A percentile compares a stretch with the other conserved stretches of the same genome.
Conservation (phyloP, 2,113 vertebrate genomes). For the Pelmatolapia mariae region DNA sequence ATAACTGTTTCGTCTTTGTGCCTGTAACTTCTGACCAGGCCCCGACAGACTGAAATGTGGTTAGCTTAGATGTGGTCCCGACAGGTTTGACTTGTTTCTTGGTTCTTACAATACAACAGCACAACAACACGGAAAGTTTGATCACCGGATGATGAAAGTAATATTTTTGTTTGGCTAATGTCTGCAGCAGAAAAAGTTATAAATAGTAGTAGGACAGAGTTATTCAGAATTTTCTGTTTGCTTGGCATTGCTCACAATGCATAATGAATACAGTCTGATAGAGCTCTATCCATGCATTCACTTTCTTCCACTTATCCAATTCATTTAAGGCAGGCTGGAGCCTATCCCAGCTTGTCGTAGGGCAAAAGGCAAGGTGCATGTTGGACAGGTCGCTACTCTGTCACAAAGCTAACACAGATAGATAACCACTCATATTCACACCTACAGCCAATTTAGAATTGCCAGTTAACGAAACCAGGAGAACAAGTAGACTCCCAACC, state of each 20-base stretch:
- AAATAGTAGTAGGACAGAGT: not conserved
- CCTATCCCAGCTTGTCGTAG: not conserved
- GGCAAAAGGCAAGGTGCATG: not conserved
- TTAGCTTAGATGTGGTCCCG: not conserved
- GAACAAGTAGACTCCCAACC: not conserved
- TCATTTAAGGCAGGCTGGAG: not conserved
- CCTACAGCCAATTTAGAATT: not conserved
- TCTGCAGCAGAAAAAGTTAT: not conserved
- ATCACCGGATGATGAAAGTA: not conserved
- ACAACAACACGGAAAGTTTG: not conserved
- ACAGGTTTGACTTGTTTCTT: not conserved
- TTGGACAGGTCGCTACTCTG: not conserved
- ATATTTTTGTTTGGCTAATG: not conserved
- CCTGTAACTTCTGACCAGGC: not conserved
- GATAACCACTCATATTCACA: not conserved
- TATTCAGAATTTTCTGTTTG: not conserved
- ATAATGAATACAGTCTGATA: not conserved
- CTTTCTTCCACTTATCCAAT: not conserved
- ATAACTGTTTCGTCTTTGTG: not conserved
- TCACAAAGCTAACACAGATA: not conserved
- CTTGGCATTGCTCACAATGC: not conserved
- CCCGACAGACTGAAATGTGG: not conserved
- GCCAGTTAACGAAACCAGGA: not conserved
- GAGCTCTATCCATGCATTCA: not conserved
- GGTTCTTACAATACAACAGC: not conserved